Percentiles rank a stretch among this genome's conserved stretches.
phyloP scores from a whole-genome alignment of 2,113 vertebrate genomes.

The Aspidoscelis tigris region DNA sequence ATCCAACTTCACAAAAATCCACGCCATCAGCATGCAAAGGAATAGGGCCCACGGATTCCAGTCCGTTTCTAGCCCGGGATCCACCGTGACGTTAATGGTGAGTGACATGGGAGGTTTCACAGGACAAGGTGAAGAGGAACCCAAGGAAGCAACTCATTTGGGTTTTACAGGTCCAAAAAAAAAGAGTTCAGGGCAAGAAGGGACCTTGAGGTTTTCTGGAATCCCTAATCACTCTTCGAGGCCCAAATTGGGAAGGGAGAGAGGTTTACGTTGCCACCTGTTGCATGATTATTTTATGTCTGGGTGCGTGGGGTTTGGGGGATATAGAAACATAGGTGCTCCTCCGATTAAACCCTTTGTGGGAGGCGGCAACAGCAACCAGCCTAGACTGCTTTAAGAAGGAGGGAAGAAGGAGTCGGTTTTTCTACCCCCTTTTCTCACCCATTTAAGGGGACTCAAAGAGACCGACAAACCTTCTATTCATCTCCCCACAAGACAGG shows the following conservation, averaged over 20 bases:
- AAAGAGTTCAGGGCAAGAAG: neutral
- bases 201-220: neutral
- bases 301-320: neutral
- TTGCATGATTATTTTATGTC: neutral
- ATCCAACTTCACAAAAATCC: slow-evolving; percentile 19
- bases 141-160: neutral
- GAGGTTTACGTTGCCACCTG: neutral
- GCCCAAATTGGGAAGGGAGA: neutral
- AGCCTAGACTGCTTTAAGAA: neutral
- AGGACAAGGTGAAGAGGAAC: slow-evolving; percentile 17
- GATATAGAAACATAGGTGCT: slow-evolving; percentile 9
- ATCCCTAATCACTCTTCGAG: slow-evolving; percentile 2
- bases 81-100: slow-evolving; percentile 50
- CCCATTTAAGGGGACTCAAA: too few species aligned
- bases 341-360: neutral
- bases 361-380: too few species aligned
- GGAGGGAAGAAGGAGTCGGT: neutral
- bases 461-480: neutral
- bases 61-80: slow-evolving; percentile 59
- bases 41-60: slow-evolving; percentile 34
- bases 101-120: slow-evolving; percentile 42
- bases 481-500: too few species aligned
- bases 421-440: neutral
- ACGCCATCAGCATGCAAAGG: slow-evolving; percentile 33
- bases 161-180: rapidly evolving